Percentiles rank a stretch among this genome's conserved stretches.
These are phyloP conservation scores for Ectropis crepuscularia DNA, from an alignment of 2,888 invertebrate genomes.

Conservation along the genomic window DNA sequence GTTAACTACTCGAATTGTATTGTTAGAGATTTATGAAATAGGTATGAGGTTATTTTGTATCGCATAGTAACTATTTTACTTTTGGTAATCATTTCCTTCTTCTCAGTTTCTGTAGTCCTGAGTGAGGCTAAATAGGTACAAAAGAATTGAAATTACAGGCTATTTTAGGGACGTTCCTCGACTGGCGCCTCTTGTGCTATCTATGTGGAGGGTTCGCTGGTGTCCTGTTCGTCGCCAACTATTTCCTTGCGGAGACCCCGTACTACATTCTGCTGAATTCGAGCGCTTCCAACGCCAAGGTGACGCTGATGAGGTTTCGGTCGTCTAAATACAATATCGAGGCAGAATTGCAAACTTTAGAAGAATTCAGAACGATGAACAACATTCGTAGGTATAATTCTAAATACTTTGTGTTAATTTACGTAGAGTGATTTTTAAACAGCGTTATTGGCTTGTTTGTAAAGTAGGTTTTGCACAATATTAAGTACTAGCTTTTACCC, in stretches of 20 bases:
- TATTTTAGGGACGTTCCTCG: slow-evolving; percentile 49
- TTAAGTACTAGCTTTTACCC: too few species aligned
- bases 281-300: slow-evolving; percentile 40
- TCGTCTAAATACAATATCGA: slow-evolving; percentile 49
- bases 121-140: too few species aligned
- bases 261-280: slow-evolving; percentile 57
- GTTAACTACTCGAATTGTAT: too few species aligned
- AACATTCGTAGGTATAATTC: slow-evolving; percentile 58
- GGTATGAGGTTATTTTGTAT: too few species aligned
- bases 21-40: too few species aligned
- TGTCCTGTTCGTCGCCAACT: slow-evolving; percentile 43
- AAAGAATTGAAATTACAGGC: slow-evolving; percentile 53
- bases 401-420: not conserved
- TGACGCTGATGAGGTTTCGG: slow-evolving; percentile 53
- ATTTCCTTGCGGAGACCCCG: slow-evolving; percentile 63
- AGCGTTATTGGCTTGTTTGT: too few species aligned
- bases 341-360: slow-evolving; percentile 55
- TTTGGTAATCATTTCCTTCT: too few species aligned
- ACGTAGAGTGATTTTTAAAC: not conserved
- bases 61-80: too few species aligned
- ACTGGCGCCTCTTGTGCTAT: slow-evolving; percentile 55
- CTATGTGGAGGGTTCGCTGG: slow-evolving; percentile 46
- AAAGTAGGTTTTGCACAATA: too few species aligned
- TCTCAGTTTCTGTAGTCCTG: too few species aligned
- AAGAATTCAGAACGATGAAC: slow-evolving; percentile 60